Conservation (phyloP, 2,797 vertebrate genomes). For the Mastacembelus armatus region DNA sequence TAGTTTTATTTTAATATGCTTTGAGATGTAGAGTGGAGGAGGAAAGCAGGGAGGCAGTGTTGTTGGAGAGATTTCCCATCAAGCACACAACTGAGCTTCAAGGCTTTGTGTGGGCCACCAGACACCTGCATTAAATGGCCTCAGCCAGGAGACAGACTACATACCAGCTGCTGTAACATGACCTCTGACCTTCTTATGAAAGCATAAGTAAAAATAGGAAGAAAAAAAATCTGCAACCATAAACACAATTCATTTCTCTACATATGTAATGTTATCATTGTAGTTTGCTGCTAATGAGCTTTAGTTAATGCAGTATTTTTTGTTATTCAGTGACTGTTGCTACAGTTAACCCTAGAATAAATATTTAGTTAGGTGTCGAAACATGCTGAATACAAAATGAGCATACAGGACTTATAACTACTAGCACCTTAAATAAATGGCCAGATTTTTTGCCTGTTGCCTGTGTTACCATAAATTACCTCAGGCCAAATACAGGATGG, state of each 20-base stretch:
- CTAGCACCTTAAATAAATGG: constrained; percentile 7
- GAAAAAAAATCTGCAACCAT: neutral
- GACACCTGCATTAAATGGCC: constrained; percentile 17
- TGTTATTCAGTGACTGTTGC: neutral
- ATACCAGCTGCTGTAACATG: constrained; percentile 21
- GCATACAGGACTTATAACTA: neutral
- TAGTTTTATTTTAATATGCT: constrained; percentile 23
- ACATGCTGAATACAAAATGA: neutral
- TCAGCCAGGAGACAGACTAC: constrained; percentile 4
- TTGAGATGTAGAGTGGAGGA: constrained; percentile 24
- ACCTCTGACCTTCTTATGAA: constrained; percentile 9
- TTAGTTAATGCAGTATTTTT: neutral
- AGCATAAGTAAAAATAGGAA: neutral
- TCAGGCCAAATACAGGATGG: no score
- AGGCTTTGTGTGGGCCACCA: constrained; percentile 32
- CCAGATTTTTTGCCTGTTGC: neutral
- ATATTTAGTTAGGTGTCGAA: neutral
- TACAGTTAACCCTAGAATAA: neutral
- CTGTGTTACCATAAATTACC: neutral
- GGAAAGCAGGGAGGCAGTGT: constrained; percentile 3
- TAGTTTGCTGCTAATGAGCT: neutral
- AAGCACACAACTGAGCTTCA: neutral
- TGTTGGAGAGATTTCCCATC: constrained; percentile 35
- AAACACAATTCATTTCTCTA: neutral
- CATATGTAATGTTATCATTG: neutral